Percentiles rank a stretch among this genome's conserved stretches.
Conservation (phyloP, 2,113 vertebrate genomes). For the Regulus satrapa region DNA sequence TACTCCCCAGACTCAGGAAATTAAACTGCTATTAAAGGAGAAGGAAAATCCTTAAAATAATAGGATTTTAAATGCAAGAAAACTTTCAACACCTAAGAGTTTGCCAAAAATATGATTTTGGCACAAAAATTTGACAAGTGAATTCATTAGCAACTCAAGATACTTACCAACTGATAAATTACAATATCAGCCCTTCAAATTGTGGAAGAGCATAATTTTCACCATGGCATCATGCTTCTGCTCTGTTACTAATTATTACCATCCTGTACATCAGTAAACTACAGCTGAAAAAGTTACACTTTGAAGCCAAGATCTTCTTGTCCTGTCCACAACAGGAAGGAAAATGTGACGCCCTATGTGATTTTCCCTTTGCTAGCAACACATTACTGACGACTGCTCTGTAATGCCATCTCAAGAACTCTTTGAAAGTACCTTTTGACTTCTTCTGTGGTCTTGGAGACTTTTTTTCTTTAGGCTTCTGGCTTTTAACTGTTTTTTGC, state of each 20-base stretch:
- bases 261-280: neutral
- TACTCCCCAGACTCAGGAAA: neutral
- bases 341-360: fast-evolving
- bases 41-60: neutral
- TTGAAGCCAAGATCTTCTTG: neutral
- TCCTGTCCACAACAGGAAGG: neutral
- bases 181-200: neutral
- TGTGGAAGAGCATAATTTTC: neutral
- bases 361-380: neutral
- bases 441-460: slow-evolving; percentile 58
- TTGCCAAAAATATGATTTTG: neutral
- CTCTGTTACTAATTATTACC: neutral
- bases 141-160: neutral
- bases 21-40: neutral
- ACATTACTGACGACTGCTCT: neutral
- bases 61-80: neutral
- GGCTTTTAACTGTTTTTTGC: slow-evolving; percentile 70
- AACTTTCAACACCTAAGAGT: neutral
- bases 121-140: neutral
- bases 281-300: neutral
- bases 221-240: neutral
- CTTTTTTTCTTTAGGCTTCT: slow-evolving; percentile 65
- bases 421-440: slow-evolving; percentile 65
- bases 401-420: neutral
- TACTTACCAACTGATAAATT: neutral